Conservation (phyloP, 2,888 invertebrate species). For the Ametastegia equiseti region DNA sequence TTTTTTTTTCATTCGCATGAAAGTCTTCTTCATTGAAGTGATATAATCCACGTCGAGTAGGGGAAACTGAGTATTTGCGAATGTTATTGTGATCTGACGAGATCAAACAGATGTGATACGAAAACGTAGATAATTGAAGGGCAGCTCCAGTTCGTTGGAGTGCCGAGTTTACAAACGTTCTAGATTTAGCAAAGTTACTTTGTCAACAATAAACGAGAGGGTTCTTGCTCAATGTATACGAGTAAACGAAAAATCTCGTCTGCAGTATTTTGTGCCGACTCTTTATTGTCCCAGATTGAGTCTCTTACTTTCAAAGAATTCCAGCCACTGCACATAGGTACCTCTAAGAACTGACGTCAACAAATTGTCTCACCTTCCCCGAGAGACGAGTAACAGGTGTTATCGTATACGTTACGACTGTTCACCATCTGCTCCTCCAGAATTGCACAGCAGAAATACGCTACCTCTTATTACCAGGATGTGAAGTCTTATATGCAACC, state of each 20-base stretch:
- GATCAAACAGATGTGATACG: background rate
- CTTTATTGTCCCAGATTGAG: background rate
- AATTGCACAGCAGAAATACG: background rate
- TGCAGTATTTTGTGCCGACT: background rate
- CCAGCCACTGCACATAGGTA: background rate
- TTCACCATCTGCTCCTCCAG: background rate
- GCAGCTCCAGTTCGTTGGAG: too few species aligned
- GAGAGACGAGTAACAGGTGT: slow-evolving; percentile 19
- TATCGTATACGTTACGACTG: background rate
- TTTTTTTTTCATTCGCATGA: too few species aligned
- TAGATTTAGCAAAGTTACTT: background rate
- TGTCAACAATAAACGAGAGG: background rate
- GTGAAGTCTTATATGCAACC: background rate
- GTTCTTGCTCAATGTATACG: background rate
- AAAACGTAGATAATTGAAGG: slow-evolving; percentile 8
- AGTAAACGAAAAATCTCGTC: background rate
- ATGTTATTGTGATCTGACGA: slow-evolving; percentile 6
- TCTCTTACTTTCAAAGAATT: background rate
- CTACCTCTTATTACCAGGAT: background rate
- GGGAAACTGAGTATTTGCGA: background rate
- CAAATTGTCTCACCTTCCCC: background rate
- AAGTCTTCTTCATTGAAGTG: background rate
- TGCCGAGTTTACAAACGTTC: background rate
- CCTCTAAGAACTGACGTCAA: background rate
- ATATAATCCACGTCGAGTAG: slow-evolving; percentile 16